phyloP scores from a whole-genome alignment of 2,113 vertebrate genomes.

The Epinephelus lanceolatus region DNA sequence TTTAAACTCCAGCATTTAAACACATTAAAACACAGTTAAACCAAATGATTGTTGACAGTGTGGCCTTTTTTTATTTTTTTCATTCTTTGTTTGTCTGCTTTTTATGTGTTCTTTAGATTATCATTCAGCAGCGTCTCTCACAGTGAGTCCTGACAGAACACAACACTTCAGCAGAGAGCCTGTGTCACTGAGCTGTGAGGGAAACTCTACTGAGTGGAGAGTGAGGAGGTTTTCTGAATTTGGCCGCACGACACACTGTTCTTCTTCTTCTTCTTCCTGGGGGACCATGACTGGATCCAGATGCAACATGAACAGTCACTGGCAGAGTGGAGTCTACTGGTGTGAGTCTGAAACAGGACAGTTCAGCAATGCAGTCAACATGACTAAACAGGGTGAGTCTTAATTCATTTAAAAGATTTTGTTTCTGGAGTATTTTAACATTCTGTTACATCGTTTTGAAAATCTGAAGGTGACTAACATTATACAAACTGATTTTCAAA shows the following conservation, averaged over 20 bases:
- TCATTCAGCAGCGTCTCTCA: constrained; percentile 15
- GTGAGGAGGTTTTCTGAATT: accelerated
- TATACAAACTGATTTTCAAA: no score
- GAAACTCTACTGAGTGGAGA: constrained; percentile 49
- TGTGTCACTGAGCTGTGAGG: constrained; percentile 43
- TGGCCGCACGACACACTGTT: accelerated
- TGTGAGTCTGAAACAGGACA: constrained; percentile 10
- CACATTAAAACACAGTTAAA: neutral
- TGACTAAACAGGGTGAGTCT: neutral
- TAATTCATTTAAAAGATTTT: neutral
- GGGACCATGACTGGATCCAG: neutral
- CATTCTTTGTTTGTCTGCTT: neutral
- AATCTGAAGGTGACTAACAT: no score
- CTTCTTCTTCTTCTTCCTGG: neutral
- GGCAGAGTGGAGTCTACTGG: neutral
- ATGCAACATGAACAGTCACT: neutral
- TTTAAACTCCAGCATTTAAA: no score
- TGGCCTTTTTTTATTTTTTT: neutral
- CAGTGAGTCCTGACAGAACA: constrained; percentile 34
- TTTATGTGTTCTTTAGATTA: constrained; percentile 17
- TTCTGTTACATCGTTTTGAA: neutral
- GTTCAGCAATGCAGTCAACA: constrained; percentile 18
- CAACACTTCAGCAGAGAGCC: constrained; percentile 38
- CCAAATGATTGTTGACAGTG: neutral
- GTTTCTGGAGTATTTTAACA: neutral